Base-by-base conservation (phyloP, 2,888 invertebrate species). In the Drosophila hamatofila region DNA sequence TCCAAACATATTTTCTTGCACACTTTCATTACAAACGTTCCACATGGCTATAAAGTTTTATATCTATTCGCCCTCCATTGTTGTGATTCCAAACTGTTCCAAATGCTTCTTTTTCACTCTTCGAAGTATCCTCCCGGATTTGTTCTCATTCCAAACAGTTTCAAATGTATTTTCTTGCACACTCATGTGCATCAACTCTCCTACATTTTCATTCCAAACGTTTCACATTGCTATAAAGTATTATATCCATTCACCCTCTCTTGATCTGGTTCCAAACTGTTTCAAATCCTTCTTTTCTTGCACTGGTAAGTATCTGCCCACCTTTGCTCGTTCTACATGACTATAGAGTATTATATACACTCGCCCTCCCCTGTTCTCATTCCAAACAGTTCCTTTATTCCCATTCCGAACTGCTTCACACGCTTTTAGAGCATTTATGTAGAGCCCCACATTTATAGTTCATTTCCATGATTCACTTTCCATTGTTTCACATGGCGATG, bases 401-500 rank as follows among this genome's bases (percentile, higher is more conserved):
- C 16, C 8, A 48, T 57, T 33, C 33, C n/a, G 18, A 42, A n/a
- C 12, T 39, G 18, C n/a, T 55, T 9, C 14, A 16, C 16, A 25
- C 14, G 12, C 3, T 11, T 11, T 12, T 11, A n/a, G 6, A 23
- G 25, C 12, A 16, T 16, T 37, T 8, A 14, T 18, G 18, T 2
- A 1, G 11, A 25, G 2, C 54, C 9, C 25, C 37, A 39, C 18
- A 37, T 41, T 21, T 41, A 14, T 9, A 21, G 9, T 9, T 8
- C 9, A 42, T 14, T 37, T 27, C 5, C 27, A 66, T 33, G 66
- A 23, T 44, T 65, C 27, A 51, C 27, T 37, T 52, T 30, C 42
- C 41, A 14, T 30, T 42, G 41, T 61, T 18, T 33, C 33, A 62
- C 18, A 39, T 61, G 9, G 23, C 23, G 14, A 33, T 41, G 27